Percentiles rank a stretch among this genome's conserved stretches.
These are phyloP conservation scores for Leontocebus nigricollis DNA, from an alignment of 2,797 vertebrate genomes.

Conservation along the genomic window DNA sequence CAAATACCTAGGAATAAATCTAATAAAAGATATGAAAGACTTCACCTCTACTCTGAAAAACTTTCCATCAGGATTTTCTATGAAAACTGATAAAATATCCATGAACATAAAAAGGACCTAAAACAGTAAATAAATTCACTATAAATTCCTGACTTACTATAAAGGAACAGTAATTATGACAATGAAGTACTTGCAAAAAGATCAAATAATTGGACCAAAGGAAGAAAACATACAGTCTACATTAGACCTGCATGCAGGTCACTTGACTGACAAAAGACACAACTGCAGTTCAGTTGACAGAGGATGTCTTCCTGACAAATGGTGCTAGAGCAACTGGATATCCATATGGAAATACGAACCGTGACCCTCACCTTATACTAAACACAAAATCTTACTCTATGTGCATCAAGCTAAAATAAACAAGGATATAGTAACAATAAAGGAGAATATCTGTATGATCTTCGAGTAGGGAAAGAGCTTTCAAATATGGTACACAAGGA, in stretches of 20 bases:
- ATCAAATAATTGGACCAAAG: neutral
- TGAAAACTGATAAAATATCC: neutral
- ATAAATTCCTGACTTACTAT: neutral
- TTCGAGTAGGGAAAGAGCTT: neutral
- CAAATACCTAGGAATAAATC: neutral
- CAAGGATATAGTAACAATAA: neutral
- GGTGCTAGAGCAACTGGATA: neutral
- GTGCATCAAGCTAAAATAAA: neutral
- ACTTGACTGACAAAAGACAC: neutral
- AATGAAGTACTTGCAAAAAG: neutral
- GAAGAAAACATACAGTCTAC: neutral
- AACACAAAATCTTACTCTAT: neutral
- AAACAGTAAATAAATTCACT: neutral
- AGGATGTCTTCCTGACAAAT: neutral
- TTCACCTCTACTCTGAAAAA: neutral
- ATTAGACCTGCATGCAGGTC: neutral
- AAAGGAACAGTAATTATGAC: neutral
- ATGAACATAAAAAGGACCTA: neutral
- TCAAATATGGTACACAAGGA: neutral
- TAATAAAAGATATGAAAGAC: neutral
- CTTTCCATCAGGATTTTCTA: neutral
- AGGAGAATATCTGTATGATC: neutral
- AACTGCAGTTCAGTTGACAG: neutral
- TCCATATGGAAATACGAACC: neutral
- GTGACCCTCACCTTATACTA: neutral